Evolutionary conservation across 2,113 vertebrate genomes (phyloP).

Genomic region (Monopterus albus): DNA sequence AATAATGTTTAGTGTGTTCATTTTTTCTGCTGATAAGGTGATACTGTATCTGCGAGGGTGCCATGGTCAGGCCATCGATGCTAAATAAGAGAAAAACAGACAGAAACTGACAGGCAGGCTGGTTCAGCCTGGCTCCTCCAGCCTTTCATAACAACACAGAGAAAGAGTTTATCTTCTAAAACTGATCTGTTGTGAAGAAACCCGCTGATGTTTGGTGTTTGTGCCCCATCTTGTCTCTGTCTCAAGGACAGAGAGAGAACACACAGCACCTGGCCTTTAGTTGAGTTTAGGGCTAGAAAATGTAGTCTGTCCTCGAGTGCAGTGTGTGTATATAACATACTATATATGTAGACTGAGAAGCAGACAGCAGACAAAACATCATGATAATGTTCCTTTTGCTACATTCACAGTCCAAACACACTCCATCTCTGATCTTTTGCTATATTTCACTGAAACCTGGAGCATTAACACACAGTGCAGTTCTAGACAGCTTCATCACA

Average conservation of each 20-base stretch:
- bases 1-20: slow-evolving; percentile 29
- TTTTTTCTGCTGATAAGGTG: slow-evolving; percentile 41
- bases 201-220: slow-evolving; percentile 5
- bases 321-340: neutral
- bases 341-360: neutral
- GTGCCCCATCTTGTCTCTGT: neutral
- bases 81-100: slow-evolving; percentile 4
- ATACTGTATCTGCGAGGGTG: slow-evolving; percentile 19
- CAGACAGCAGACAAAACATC: slow-evolving; percentile 21
- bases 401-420: neutral
- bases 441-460: no score
- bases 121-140: neutral
- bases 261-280: neutral
- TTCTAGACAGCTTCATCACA: no score
- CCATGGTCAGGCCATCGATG: neutral
- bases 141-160: neutral
- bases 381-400: neutral
- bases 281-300: no score
- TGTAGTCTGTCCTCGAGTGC: neutral
- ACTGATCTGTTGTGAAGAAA: neutral
- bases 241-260: neutral
- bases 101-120: neutral
- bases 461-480: no score
- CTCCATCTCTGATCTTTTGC: no score
- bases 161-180: neutral